Base-by-base conservation (phyloP, 2,888 invertebrate species). In the Eupelmus urozonus region DNA sequence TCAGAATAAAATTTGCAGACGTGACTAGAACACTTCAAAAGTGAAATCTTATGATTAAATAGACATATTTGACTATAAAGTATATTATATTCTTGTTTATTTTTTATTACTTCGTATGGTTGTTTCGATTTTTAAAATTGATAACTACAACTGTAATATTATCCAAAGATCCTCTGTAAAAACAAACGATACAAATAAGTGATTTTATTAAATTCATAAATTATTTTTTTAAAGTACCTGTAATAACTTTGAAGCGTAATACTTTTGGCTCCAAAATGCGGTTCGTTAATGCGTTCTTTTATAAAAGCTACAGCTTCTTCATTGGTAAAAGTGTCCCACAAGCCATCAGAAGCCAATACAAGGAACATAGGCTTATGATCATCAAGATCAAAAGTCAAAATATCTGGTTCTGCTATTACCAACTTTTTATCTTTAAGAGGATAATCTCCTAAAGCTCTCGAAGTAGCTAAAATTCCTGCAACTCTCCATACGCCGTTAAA, bases 401-500 rank as follows among this genome's bases (percentile, higher is more conserved):
- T 96, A 89, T 98, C 98, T 7, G 98, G 98, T 89, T 98, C 97
- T 2, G 98, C 98, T 83, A 97, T 98, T 75, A 98, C 96, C 86
- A 97, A 93, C 88, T 96, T 96, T 88, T 95, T 96, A 88, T 97
- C 97, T 90, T 98, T 98, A 25, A 98, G 91, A 1, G 98, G 97
- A 90, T 97, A 98, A 91, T 98, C 98, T 20, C 97, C 98, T 85
- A 98, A 92, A 0, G 98, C 98, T 81, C 98, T 92, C 11, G 97
- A 97, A 42, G 97, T 98, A 13, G 98, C 98, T 82, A 98, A 91
- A 83, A 98, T 97, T 5, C 98, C 98, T 70, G 97, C 97, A 3
- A 98, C 98, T 83, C 98, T 91, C 98, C 98, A 98, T 0, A 98
- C 98, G 40, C 98, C 98, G 88, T 97, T 96, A 87, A 97, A 98